Base-by-base conservation (phyloP, 2,888 invertebrate genomes). In the Augochlorella aurata region DNA sequence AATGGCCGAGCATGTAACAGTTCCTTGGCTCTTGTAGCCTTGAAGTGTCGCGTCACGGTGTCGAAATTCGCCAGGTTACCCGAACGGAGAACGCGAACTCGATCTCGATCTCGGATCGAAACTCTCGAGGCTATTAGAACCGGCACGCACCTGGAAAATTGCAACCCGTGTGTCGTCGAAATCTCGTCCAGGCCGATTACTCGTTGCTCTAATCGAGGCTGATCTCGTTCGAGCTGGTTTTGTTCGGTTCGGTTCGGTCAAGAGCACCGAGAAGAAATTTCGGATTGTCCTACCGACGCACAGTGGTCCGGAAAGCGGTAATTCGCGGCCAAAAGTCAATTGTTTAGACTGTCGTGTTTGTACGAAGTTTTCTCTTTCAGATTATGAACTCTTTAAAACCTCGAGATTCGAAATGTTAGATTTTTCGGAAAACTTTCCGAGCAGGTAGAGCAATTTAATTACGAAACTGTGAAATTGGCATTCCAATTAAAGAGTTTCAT, bases 31-130 rank as follows among this genome's bases (percentile, higher is more conserved):
- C 61, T 38, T 2, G 44, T 79, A 78, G 82, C 83, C 83, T 82
- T 83, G 83, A 83, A 69, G 83, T n/a, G 61, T 29, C 61, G 61
- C 61, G 61, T 2, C 24, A 1, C 47, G 72, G 66, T 81, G 77
- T 72, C 52, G 82, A 83, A 81, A 83, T 82, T n/a, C 29, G 10
- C 14, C 63, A 38, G 44, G 54, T 61, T 65, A 65, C 58, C 49
- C 61, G 61, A 4, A n/a, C 29, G 79, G 24, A n/a, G 74, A 69
- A 74, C 71, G 71, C 70, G 58, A 77, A 58, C 58, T 58, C 58
- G 58, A 58, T 24, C 58, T 24, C 58, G 58, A 58, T 58, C 58
- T 4, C 54, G 14, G 10, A 16, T 45, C 54, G 50, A n/a, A 45
- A 21, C 61, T 47, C 69, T 47, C 69, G 38, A 21, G 38, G 21